phyloP scores from a whole-genome alignment of 2,113 vertebrate genomes.

The Connochaetes taurinus region DNA sequence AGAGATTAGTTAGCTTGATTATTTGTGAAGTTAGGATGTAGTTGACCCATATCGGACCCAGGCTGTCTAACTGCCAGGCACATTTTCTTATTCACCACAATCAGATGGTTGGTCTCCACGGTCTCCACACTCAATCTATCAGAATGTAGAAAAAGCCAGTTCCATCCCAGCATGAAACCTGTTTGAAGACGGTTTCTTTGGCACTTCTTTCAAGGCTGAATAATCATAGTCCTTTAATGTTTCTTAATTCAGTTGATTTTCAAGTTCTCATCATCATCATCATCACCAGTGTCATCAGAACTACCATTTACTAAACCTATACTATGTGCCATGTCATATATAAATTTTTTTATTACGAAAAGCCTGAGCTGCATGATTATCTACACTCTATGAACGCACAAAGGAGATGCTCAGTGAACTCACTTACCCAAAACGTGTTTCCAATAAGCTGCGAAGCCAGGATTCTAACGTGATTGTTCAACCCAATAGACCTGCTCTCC shows the following conservation, averaged over 20 bases:
- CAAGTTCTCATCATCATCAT: neutral
- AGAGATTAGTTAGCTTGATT: neutral
- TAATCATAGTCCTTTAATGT: neutral
- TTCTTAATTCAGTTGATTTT: neutral
- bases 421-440: neutral
- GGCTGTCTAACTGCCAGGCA: neutral
- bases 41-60: neutral
- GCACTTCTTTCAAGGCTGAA: neutral
- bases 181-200: neutral
- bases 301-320: neutral
- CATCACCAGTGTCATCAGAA: neutral
- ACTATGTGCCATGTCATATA: neutral
- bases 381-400: neutral
- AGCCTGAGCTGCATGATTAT: neutral
- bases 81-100: neutral
- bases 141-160: neutral
- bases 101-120: neutral
- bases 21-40: neutral
- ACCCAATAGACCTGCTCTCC: neutral
- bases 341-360: neutral
- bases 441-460: neutral
- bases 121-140: neutral
- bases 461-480: neutral
- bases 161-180: neutral
- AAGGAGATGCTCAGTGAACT: neutral